Conservation (phyloP, 2,888 invertebrate species). For the Euplexia lucipara region DNA sequence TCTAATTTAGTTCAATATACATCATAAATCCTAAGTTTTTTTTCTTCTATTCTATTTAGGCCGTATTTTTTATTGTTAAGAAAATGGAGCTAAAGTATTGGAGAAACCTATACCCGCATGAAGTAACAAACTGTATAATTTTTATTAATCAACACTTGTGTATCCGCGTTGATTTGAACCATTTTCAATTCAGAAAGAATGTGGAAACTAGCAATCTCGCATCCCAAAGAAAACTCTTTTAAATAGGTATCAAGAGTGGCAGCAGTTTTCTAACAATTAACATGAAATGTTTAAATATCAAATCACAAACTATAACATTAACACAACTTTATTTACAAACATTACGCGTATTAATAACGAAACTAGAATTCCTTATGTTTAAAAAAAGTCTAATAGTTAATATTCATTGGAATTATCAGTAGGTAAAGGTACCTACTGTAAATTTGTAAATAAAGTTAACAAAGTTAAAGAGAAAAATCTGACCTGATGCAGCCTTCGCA, state of each 20-base stretch:
- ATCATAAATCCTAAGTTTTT: no score
- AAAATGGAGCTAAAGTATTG: no score
- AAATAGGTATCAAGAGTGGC: not conserved
- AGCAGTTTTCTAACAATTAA: constrained; percentile 44
- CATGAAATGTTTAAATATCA: constrained; percentile 7
- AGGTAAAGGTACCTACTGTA: constrained; percentile 36
- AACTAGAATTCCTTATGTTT: not conserved
- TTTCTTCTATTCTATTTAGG: no score
- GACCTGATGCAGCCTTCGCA: constrained; percentile 60
- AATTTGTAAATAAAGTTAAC: constrained; percentile 52
- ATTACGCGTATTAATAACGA: constrained; percentile 19
- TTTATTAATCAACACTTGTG: no score
- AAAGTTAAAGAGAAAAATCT: constrained; percentile 57
- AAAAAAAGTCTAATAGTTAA: not conserved
- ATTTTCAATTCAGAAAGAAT: no score
- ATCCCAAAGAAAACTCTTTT: no score
- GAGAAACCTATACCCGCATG: no score
- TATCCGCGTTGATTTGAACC: no score
- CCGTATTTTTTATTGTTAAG: no score
- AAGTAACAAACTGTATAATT: no score
- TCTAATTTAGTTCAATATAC: no score
- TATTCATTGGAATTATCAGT: not conserved
- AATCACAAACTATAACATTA: constrained; percentile 23
- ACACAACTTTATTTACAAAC: constrained; percentile 49
- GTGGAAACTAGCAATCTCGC: no score